Conservation (phyloP, 2,113 vertebrate genomes). For the Eira barbara region DNA sequence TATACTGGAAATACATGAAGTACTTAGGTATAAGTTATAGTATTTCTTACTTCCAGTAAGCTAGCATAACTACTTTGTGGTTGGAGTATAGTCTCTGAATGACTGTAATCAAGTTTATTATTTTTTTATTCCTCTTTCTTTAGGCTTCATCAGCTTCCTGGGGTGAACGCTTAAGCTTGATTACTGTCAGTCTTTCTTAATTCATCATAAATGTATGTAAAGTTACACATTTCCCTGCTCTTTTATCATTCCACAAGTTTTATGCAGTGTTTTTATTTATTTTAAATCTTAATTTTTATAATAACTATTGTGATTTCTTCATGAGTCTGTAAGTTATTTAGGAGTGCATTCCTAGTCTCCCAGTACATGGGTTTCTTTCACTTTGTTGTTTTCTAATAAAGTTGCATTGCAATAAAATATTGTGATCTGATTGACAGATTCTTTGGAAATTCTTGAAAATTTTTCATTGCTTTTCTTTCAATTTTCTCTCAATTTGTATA, state of each 20-base stretch:
- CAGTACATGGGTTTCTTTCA: neutral
- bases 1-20: neutral
- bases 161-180: neutral
- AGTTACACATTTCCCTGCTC: neutral
- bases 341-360: neutral
- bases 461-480: neutral
- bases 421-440: neutral
- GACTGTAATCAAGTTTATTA: neutral
- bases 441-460: conserved; percentile 10
- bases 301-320: neutral
- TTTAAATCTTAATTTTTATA: conserved; percentile 16
- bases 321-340: neutral
- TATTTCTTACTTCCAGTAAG: neutral
- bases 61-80: neutral
- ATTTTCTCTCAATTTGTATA: neutral
- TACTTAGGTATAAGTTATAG: neutral
- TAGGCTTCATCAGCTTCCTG: neutral
- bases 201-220: neutral
- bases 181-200: neutral
- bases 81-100: neutral
- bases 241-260: neutral
- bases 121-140: neutral
- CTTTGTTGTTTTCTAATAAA: neutral
- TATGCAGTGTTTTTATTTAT: neutral
- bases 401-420: neutral